phyloP scores from a whole-genome alignment of 2,888 invertebrate species.

The Andrena camellia region DNA sequence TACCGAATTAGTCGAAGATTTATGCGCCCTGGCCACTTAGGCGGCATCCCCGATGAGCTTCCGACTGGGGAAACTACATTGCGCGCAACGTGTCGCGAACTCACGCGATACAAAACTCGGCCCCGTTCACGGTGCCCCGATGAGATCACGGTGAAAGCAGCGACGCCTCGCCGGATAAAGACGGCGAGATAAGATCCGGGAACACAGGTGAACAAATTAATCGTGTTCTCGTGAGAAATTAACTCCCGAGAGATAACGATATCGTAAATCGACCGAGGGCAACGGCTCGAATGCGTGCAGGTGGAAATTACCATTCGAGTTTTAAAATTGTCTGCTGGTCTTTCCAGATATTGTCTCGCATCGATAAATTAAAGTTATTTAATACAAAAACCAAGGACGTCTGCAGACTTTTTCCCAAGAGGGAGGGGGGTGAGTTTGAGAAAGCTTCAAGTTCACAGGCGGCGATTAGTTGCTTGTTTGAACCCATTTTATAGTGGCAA shows the following conservation, averaged over 20 bases:
- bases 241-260: not conserved
- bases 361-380: too few species aligned
- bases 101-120: slow-evolving; percentile 4
- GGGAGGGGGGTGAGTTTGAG: too few species aligned
- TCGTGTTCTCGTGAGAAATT: not conserved
- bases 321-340: too few species aligned
- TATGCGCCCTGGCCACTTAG: slow-evolving; percentile 3
- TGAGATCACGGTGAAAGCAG: slow-evolving; percentile 23
- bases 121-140: slow-evolving; percentile 1
- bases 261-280: not conserved
- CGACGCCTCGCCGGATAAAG: slow-evolving; percentile 24
- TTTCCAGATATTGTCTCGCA: too few species aligned
- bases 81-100: slow-evolving; percentile 12
- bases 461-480: too few species aligned
- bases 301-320: slow-evolving; percentile 12
- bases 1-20: slow-evolving; percentile 59
- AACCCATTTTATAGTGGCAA: too few species aligned
- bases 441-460: too few species aligned
- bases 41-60: not conserved
- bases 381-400: too few species aligned
- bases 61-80: slow-evolving; percentile 8
- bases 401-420: too few species aligned
- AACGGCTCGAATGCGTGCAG: not conserved
- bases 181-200: slow-evolving; percentile 17
- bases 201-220: slow-evolving; percentile 20